A percentile compares a stretch with the other conserved stretches of the same genome.
Evolutionary conservation across 1,140 invertebrate genomes (phyloP).

Genomic region (Battus philenor): DNA sequence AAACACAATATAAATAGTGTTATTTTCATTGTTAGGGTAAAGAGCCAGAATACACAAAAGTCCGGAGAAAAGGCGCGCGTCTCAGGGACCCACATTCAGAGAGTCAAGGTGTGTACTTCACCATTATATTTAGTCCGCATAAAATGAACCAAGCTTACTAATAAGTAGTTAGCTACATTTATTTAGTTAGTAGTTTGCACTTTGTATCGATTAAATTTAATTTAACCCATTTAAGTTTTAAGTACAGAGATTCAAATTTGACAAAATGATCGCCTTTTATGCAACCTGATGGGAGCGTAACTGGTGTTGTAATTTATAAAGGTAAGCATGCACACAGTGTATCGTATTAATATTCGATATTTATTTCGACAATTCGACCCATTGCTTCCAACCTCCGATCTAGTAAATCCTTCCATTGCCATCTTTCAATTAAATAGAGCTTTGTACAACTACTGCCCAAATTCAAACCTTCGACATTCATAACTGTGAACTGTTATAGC

Average conservation of each 20-base stretch:
- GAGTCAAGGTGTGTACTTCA: slow-evolving; percentile 81
- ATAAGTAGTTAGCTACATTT: slow-evolving; percentile 69
- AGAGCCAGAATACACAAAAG: slow-evolving; percentile 88
- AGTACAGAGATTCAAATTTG: slow-evolving; percentile 66
- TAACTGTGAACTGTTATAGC: not conserved
- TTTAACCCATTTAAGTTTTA: slow-evolving; percentile 65
- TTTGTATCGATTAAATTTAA: slow-evolving; percentile 59
- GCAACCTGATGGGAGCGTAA: slow-evolving; percentile 73
- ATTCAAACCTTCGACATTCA: not conserved
- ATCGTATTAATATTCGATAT: slow-evolving; percentile 41
- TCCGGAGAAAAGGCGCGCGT: slow-evolving; percentile 85
- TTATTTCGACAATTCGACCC: slow-evolving; percentile 7
- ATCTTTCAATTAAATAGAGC: slow-evolving; percentile 12
- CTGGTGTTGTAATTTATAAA: slow-evolving; percentile 73
- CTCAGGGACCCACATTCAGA: slow-evolving; percentile 86
- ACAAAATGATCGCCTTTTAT: slow-evolving; percentile 73
- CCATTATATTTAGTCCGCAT: slow-evolving; percentile 17
- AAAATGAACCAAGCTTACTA: slow-evolving; percentile 44
- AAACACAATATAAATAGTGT: too few species aligned
- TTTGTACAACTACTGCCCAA: not conserved
- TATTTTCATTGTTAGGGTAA: slow-evolving; percentile 77
- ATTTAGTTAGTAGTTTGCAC: slow-evolving; percentile 71
- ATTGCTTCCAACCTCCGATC: not conserved
- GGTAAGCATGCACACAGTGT: slow-evolving; percentile 74
- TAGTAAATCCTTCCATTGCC: slow-evolving; percentile 9